These are phyloP conservation scores for Tauraco hartlaubi DNA, from an alignment of 2,797 vertebrate species.

Conservation along the genomic window DNA sequence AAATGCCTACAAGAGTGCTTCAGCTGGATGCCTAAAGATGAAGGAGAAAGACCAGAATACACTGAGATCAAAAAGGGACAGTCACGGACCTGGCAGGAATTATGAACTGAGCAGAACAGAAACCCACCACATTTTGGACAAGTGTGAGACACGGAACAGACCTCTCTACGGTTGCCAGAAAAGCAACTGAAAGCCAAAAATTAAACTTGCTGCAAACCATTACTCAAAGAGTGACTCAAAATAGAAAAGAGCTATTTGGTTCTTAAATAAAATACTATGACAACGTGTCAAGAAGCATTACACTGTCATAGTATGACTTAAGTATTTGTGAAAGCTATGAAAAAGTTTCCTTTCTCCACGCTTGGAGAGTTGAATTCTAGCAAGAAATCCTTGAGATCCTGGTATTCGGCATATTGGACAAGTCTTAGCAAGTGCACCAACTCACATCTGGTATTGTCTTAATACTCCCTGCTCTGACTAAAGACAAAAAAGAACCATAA, in stretches of 20 bases:
- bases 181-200: neutral
- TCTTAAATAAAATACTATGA: neutral
- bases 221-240: neutral
- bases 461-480: neutral
- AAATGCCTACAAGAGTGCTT: neutral
- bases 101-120: neutral
- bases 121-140: neutral
- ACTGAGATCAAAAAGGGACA: neutral
- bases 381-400: neutral
- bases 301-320: neutral
- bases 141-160: neutral
- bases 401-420: neutral
- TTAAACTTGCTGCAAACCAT: neutral
- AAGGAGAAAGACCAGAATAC: neutral
- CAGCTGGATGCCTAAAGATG: neutral
- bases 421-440: neutral
- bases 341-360: neutral
- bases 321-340: neutral
- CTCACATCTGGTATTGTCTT: neutral
- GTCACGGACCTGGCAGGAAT: neutral
- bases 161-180: neutral
- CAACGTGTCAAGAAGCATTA: neutral
- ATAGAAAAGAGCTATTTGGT: neutral
- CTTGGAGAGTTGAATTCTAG: neutral
- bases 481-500: neutral